Percentiles rank a stretch among this genome's conserved stretches.
phyloP scores from a whole-genome alignment of 2,888 invertebrate genomes.

The Eupithecia vulgata region DNA sequence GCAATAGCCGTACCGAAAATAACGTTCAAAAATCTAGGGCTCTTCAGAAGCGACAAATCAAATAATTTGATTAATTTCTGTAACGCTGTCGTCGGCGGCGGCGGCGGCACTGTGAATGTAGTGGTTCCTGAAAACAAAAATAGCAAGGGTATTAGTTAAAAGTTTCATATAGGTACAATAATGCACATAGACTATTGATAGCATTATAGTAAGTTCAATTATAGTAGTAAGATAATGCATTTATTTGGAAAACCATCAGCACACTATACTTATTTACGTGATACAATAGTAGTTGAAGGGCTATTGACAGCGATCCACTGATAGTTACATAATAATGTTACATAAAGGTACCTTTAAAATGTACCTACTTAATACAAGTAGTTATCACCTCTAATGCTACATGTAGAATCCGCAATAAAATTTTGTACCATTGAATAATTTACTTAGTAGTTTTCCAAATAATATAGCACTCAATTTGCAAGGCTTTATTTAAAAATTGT shows the following conservation, averaged over 20 bases:
- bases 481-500: background rate
- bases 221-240: too few relatives aligned
- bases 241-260: too few relatives aligned
- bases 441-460: background rate
- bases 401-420: background rate
- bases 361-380: too few relatives aligned
- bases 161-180: background rate
- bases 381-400: too few relatives aligned
- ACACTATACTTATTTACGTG: too few relatives aligned
- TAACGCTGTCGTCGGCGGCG: constrained; percentile 46
- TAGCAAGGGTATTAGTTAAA: background rate
- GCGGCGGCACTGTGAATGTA: background rate
- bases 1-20: constrained; percentile 87
- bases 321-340: too few relatives aligned
- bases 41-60: constrained; percentile 86
- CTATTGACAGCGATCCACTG: too few relatives aligned
- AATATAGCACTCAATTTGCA: background rate
- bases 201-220: background rate
- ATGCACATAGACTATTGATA: background rate
- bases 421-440: background rate
- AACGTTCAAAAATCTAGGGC: constrained; percentile 86
- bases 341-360: too few relatives aligned
- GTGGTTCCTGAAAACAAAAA: constrained; percentile 45
- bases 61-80: constrained; percentile 78
- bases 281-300: too few relatives aligned